Evolutionary conservation across 37 sponge, comb jelly and placozoan species (phyloP), one percentile per base, ranked within the genome.

Genomic region (Theonella swinhoei): DNA sequence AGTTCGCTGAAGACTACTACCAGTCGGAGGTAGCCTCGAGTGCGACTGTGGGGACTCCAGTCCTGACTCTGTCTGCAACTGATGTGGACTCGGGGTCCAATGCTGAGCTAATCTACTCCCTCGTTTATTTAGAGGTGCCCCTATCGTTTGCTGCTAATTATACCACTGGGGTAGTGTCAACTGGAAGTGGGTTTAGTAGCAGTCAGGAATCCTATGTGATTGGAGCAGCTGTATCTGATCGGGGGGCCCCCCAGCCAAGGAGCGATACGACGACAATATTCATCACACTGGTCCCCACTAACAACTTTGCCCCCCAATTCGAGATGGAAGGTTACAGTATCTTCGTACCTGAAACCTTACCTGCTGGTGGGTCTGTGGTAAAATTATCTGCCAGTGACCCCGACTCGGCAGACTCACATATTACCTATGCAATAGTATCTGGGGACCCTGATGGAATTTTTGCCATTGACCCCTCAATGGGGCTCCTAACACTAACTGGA

Each of bases 1-100:
- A 74, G 39, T 92, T 95, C 60, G 37, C 40, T 39, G 22, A 76
- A 47, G 35, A 40, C 36, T 38, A 73, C 62, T 93, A 92, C 34
- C 66, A 33, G 39, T 26, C 81, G 36, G 39, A 40, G 31, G 40
- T 92, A 1, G 58, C 61, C 1, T 81, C 79, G 32, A 65, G 32
- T 25, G 58, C 83, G 43, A 34, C 76, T 26, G 60, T 86, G 28
- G 90, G 90, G 37, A 84, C 80, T 1, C 62, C 79, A 68, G 75
- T 95, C 29, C n/a, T 87, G 0, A 58, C 24, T 4, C 61, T 87
- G 26, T 29, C 65, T 3, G 96, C 83, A 24, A 30, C 35, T 34
- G 96, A 95, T 64, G 36, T 38, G 22, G 96, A 95, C 77, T 74
- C 70, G 2, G 96, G 91, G 69, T 42, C 71, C 25, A 95, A 95